Percentiles rank a stretch among this genome's conserved stretches.
Evolutionary conservation across 2,888 invertebrate genomes (phyloP).

Genomic region (Agrochola lota): DNA sequence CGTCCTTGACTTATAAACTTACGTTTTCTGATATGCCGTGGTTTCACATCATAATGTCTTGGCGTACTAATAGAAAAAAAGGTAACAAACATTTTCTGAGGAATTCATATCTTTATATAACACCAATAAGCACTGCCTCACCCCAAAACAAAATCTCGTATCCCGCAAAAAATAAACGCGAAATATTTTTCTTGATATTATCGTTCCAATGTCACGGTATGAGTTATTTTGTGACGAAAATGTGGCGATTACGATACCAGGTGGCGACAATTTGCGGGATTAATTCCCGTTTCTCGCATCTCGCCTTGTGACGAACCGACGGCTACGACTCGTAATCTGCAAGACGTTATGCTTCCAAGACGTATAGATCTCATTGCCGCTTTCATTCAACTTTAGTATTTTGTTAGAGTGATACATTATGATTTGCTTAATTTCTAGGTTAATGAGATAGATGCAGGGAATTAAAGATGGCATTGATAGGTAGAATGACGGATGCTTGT

Average conservation of each 20-base stretch:
- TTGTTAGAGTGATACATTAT: constrained; percentile 9
- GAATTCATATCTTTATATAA: constrained; percentile 6
- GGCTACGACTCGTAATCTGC: constrained; percentile 45
- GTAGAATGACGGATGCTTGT: neutral
- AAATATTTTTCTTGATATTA: constrained; percentile 44
- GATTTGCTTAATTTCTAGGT: neutral
- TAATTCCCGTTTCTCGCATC: constrained; percentile 46
- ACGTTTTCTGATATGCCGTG: neutral
- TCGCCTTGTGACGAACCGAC: constrained; percentile 29
- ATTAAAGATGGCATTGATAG: too few relatives aligned
- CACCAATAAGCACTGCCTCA: constrained; percentile 17
- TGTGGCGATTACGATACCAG: constrained; percentile 47
- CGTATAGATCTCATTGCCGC: constrained; percentile 16
- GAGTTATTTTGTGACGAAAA: constrained; percentile 53
- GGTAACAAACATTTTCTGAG: neutral
- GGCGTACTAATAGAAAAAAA: neutral
- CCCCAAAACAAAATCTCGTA: constrained; percentile 20
- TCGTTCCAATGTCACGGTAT: constrained; percentile 43
- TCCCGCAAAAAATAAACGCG: constrained; percentile 28
- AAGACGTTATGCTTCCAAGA: constrained; percentile 33
- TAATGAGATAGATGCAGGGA: neutral
- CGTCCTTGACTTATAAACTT: neutral
- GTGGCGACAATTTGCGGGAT: constrained; percentile 58
- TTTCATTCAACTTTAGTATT: constrained; percentile 42
- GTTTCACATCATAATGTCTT: neutral